Conservation (phyloP, 2,888 invertebrate genomes). For the Stenolophus ochropezus region DNA sequence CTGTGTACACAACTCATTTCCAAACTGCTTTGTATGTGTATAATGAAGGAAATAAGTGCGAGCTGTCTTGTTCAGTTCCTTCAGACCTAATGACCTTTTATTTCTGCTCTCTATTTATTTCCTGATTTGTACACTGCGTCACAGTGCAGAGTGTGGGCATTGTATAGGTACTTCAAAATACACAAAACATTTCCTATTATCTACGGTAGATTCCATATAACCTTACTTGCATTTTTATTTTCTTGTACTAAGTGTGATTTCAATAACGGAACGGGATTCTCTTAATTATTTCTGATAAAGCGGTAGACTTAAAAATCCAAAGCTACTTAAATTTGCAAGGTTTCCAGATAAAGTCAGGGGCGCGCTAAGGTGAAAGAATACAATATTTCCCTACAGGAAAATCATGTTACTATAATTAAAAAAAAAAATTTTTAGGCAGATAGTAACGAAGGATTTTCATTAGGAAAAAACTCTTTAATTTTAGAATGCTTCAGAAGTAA, state of each 20-base stretch:
- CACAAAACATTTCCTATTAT: constrained; percentile 11
- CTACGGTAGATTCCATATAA: constrained; percentile 11
- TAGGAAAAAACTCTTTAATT: too few relatives aligned
- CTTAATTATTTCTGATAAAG: background rate
- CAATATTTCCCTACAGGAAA: too few relatives aligned
- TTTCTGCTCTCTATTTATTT: constrained; percentile 20
- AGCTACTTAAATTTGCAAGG: constrained; percentile 28
- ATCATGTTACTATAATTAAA: too few relatives aligned
- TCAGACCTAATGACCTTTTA: background rate
- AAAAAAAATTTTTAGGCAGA: too few relatives aligned
- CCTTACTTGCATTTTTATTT: background rate
- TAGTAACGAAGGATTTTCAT: too few relatives aligned
- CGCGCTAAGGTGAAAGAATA: too few relatives aligned
- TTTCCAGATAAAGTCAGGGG: background rate
- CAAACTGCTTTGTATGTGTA: constrained; percentile 5
- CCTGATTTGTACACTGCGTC: constrained; percentile 19
- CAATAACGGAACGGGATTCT: background rate
- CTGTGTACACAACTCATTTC: background rate
- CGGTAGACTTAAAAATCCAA: constrained; percentile 9
- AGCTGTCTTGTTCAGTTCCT: constrained; percentile 10
- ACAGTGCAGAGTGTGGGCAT: constrained; percentile 42
- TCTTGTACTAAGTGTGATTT: constrained; percentile 24
- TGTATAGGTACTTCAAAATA: constrained; percentile 8
- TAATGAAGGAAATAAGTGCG: constrained; percentile 16
- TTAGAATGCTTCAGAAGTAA: too few relatives aligned